phyloP scores from a whole-genome alignment of 2,888 invertebrate species.

The Cacoxenus indagator region DNA sequence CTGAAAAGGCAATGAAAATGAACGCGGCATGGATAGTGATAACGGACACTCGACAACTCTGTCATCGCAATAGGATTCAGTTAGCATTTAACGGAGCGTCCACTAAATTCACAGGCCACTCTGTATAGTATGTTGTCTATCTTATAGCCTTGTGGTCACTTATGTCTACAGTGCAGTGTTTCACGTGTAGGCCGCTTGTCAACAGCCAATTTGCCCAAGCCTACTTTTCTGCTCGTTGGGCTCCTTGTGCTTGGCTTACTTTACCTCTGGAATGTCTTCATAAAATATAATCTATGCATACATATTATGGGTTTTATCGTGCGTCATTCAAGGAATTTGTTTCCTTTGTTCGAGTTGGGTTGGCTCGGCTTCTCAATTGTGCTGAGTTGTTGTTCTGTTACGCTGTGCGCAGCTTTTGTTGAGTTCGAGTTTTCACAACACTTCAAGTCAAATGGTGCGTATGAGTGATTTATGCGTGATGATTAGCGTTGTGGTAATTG shows the following conservation, averaged over 20 bases:
- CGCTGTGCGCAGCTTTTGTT: too few species aligned
- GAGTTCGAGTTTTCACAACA: neutral
- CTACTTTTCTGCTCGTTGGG: neutral
- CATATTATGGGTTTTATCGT: neutral
- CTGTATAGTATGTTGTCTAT: neutral
- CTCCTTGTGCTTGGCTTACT: neutral
- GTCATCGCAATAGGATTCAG: neutral
- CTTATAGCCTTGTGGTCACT: neutral
- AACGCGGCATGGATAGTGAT: neutral
- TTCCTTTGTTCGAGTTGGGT: neutral
- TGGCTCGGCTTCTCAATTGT: neutral
- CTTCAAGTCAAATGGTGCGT: neutral
- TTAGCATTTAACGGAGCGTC: too few species aligned
- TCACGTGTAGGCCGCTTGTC: conserved; percentile 1
- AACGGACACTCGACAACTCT: neutral
- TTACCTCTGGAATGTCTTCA: neutral
- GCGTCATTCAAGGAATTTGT: neutral
- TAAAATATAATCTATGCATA: neutral
- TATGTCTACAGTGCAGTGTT: neutral
- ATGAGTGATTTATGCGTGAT: conserved; percentile 1
- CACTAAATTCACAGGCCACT: too few species aligned
- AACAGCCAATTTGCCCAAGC: neutral
- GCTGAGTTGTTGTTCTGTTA: too few species aligned
- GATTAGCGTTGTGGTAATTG: neutral
- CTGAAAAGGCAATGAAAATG: neutral